Base-by-base conservation (phyloP, 2,888 invertebrate genomes). In the Heliconius aoede region DNA sequence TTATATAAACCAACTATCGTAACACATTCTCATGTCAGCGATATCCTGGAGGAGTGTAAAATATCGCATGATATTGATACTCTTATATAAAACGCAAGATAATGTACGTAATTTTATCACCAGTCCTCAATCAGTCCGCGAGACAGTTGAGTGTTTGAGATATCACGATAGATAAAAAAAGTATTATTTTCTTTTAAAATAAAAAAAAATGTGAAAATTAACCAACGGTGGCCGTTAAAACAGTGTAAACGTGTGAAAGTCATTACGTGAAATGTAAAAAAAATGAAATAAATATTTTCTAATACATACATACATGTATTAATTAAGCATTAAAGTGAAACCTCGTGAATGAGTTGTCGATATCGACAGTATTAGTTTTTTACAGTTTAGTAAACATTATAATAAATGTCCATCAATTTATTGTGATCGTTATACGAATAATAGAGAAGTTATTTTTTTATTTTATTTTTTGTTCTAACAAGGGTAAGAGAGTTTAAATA, bases 61-160 rank as follows among this genome's bases (percentile, higher is more conserved):
- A 68, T 75, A 71, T 75, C 71, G 30, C n/a, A 64, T 26, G 64
- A 55, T 60, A 75, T 64, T 55, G 36, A 75, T 64, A 75, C 62
- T 75, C 71, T 78, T 78, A 75, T 58, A 73, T 75, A 75, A 61
- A 75, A 78, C 68, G 67, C 51, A 28, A 75, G 77, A 78, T 78
- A 78, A 64, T 62, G 68, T 46, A 18, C 67, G 61, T 62, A 55
- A 74, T 68, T 61, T 72, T 74, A 76, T 76, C 78, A 74, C n/a
- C 76, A 76, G 78, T 80, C 64, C 36, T 67, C 73, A 51, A 36
- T 75, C 64, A 46, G 71, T 77, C 76, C 62, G 76, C 51, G 78
- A 72, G 76, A 24, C 65, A 77, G 71, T 71, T 71, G 78, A 68
- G 76, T 76, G 77, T 73, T 65, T 62, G 32, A 46, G 71, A 61